Evolutionary conservation across 2,888 invertebrate genomes (phyloP).

Genomic region (Diachrysia chrysitis): DNA sequence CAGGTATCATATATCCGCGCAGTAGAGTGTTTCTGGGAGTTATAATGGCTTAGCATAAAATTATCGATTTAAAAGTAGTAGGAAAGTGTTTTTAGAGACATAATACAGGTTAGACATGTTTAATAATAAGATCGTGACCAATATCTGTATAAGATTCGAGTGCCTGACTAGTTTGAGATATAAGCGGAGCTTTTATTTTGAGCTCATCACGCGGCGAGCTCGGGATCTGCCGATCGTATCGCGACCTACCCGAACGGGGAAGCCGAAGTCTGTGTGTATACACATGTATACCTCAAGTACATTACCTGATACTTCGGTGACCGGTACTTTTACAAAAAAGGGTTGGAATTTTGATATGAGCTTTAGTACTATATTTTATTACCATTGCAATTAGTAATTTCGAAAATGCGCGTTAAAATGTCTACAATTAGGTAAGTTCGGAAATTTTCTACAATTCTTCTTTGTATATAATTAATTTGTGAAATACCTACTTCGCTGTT

Average conservation of each 20-base stretch:
- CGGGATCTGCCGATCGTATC: background rate
- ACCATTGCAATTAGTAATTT: too few relatives aligned
- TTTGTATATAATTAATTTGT: too few relatives aligned
- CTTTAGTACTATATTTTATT: too few relatives aligned
- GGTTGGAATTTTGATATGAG: too few relatives aligned
- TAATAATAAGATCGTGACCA: background rate
- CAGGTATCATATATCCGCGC: too few relatives aligned
- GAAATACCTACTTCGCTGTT: background rate
- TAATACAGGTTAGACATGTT: background rate
- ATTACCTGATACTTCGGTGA: too few relatives aligned
- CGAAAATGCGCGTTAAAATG: too few relatives aligned
- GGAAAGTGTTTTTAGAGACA: background rate
- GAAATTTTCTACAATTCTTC: too few relatives aligned
- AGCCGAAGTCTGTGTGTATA: background rate
- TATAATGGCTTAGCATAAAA: background rate
- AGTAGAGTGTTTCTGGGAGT: background rate
- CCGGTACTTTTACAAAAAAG: too few relatives aligned
- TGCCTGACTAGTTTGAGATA: conserved; percentile 3
- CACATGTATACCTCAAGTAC: background rate
- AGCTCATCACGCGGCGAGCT: background rate
- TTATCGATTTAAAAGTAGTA: background rate
- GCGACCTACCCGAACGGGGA: conserved; percentile 5
- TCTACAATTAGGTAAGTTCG: too few relatives aligned
- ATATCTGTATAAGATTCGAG: background rate
- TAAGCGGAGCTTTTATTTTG: conserved; percentile 8